Percentiles rank a stretch among this genome's conserved stretches.
These are phyloP conservation scores for Cylloceria caligata DNA, from an alignment of 2,888 invertebrate species.

Conservation along the genomic window DNA sequence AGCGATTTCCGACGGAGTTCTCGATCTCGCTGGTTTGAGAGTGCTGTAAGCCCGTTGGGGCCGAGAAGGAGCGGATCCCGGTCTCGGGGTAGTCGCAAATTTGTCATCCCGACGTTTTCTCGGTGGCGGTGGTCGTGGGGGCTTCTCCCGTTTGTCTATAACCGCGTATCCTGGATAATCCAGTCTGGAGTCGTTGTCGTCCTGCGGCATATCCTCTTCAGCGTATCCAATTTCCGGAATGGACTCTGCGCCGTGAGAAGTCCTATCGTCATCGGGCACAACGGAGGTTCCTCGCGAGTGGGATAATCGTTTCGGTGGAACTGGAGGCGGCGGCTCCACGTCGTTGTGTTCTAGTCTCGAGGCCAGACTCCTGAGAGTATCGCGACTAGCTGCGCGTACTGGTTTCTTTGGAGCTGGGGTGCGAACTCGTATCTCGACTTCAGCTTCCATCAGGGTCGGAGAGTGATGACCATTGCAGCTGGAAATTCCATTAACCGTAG, in stretches of 20 bases:
- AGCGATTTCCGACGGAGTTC: conserved; percentile 67
- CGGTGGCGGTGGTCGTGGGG: conserved; percentile 88
- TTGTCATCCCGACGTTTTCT: conserved; percentile 86
- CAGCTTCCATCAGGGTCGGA: conserved; percentile 8
- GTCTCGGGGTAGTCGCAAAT: conserved; percentile 89
- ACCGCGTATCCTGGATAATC: conserved; percentile 90
- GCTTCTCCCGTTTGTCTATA: conserved; percentile 89
- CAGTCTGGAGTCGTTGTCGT: conserved; percentile 80
- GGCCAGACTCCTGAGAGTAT: conserved; percentile 48
- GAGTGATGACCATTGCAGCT: conserved; percentile 65
- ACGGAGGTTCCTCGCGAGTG: conserved; percentile 86
- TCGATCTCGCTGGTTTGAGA: conserved; percentile 87
- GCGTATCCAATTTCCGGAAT: conserved; percentile 85
- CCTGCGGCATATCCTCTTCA: conserved; percentile 84
- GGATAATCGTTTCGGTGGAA: conserved; percentile 86
- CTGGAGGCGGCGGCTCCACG: conserved; percentile 85
- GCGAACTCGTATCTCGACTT: conserved; percentile 68
- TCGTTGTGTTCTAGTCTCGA: conserved; percentile 87
- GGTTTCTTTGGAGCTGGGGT: conserved; percentile 67
- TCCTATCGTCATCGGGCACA: conserved; percentile 88
- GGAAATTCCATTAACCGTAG: conserved; percentile 32
- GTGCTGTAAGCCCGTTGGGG: conserved; percentile 88
- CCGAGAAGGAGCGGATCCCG: conserved; percentile 86
- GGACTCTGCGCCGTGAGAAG: conserved; percentile 90
- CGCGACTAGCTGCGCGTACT: conserved; percentile 52